Base-by-base conservation (phyloP, 2,113 vertebrate species). In the Forbesichthys papilliferus region DNA sequence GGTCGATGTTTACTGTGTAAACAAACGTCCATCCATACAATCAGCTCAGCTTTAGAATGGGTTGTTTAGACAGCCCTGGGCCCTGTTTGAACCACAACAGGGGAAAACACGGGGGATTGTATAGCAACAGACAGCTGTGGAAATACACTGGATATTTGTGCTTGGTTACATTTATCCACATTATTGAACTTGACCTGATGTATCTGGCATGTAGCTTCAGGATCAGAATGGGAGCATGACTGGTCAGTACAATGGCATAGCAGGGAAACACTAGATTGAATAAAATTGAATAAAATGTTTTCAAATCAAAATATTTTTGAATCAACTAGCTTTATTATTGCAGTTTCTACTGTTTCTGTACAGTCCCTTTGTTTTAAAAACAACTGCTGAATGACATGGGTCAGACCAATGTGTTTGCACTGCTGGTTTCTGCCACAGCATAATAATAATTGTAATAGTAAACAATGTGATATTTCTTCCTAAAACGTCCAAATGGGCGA, bases 111-210 rank as follows among this genome's bases (percentile, higher is more conserved):
- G 55, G 53, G 46, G 54, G 59, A 68, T 71, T 62, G 51, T 11
- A 14, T 2, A 8, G 48, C 66, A 14, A 63, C 57, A 62, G 14
- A 62, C 27, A 27, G 27, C 27, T 27, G 27, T 73, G 73, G 16
- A 46, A 53, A 72, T 67, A 66, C 66, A 73, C 11, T 42, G 52
- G 0, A 27, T 83, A 52, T 54, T 13, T 48, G 13, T 67, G 61
- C 52, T 68, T 1, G 16, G 61, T 27, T 61, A 1, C 51, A 64
- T 71, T 48, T 20, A 51, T 5, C 18, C 34, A 69, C 71, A 57
- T 3, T 5, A 52, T 61, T 27, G 46, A 52, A 69, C 53, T 74
- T 13, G 36, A 53, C 53, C 74, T 13, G 36, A 49, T 58, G 47
- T 48, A 68, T 69, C 42, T 67, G 51, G 11, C 61, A 13, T 54